Evolutionary conservation across 2,113 vertebrate species (phyloP).

Genomic region (Sminthopsis crassicaudata): DNA sequence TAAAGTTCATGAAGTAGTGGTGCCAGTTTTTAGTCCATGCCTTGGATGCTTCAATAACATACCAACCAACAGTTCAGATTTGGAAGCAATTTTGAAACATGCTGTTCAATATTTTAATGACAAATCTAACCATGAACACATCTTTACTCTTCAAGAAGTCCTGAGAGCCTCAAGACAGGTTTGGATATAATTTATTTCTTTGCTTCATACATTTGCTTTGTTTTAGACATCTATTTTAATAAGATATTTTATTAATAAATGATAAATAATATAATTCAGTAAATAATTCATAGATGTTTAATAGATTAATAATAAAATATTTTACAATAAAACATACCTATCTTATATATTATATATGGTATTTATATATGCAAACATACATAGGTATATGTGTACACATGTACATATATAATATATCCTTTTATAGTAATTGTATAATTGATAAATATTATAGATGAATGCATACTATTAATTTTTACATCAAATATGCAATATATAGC

Average conservation of each 20-base stretch:
- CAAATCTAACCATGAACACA: background rate
- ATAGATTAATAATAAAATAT: background rate
- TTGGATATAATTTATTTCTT: background rate
- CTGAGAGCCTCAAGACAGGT: background rate
- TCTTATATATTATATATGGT: no score
- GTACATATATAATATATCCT: background rate
- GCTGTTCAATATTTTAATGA: background rate
- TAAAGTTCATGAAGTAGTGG: background rate
- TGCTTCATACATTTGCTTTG: background rate
- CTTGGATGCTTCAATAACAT: background rate
- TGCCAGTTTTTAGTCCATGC: background rate
- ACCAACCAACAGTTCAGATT: background rate
- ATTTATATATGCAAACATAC: background rate
- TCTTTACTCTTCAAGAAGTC: background rate
- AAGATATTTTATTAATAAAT: background rate
- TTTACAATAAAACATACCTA: background rate
- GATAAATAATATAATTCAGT: background rate
- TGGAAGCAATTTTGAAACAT: background rate
- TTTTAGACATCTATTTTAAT: background rate
- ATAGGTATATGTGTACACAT: background rate
- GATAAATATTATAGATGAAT: background rate
- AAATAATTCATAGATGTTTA: background rate
- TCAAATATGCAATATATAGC: background rate
- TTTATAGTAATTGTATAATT: background rate
- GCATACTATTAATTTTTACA: background rate